Percentiles rank a stretch among this genome's conserved stretches.
These are phyloP conservation scores for Peromyscus leucopus DNA, from an alignment of 2,113 vertebrate genomes.

Conservation along the genomic window DNA sequence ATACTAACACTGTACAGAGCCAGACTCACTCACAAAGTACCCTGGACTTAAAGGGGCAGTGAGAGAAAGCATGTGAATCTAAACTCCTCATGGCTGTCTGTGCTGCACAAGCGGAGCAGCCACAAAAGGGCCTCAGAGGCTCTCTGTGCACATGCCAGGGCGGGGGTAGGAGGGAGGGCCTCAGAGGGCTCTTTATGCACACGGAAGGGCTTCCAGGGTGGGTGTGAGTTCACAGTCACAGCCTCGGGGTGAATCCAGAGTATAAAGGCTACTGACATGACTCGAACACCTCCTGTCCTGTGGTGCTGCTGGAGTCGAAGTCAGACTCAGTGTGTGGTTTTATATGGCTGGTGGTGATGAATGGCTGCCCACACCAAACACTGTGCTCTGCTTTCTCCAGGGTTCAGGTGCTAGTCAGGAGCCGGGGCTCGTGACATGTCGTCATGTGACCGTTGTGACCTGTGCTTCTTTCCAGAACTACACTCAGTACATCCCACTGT, in stretches of 20 bases:
- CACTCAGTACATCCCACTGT: conserved; percentile 99
- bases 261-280: rapidly evolving
- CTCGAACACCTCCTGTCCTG: neutral
- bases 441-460: rapidly evolving
- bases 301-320: neutral
- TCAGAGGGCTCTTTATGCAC: neutral
- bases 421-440: no score
- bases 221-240: neutral
- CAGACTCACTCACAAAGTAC: neutral
- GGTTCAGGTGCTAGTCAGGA: rapidly evolving
- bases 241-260: neutral
- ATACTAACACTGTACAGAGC: neutral
- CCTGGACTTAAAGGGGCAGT: neutral
- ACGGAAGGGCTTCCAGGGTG: neutral
- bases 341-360: neutral
- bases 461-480: conserved; percentile 92
- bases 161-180: rapidly evolving
- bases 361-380: rapidly evolving
- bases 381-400: rapidly evolving
- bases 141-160: rapidly evolving
- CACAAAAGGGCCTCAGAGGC: neutral
- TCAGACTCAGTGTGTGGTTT: rapidly evolving
- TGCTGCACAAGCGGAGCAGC: neutral
- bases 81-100: neutral
- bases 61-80: neutral